Evolutionary conservation across 2,113 vertebrate species (phyloP).

Genomic region (Baryphthengus martii): DNA sequence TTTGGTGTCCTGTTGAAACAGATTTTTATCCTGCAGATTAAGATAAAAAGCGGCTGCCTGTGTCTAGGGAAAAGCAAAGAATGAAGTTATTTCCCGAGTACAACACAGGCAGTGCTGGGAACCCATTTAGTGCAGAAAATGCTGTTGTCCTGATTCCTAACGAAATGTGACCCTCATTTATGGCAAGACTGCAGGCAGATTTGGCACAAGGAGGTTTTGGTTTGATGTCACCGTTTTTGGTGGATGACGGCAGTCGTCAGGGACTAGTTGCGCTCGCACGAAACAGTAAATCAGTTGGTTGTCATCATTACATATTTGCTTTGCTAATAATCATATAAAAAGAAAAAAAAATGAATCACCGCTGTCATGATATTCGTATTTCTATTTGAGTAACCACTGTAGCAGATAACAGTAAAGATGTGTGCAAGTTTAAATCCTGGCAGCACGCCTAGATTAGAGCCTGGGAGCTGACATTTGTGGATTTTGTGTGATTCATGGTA

Average conservation of each 20-base stretch:
- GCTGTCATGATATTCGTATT: neutral
- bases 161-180: neutral
- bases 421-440: neutral
- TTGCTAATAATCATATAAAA: neutral
- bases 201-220: neutral
- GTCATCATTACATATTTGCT: neutral
- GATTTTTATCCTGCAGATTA: neutral
- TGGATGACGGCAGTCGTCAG: neutral
- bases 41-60: neutral
- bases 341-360: constrained; percentile 1
- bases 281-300: neutral
- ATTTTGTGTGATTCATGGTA: neutral
- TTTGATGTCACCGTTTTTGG: neutral
- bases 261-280: neutral
- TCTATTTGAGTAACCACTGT: neutral
- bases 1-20: neutral
- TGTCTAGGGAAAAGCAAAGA: neutral
- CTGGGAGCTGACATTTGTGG: neutral
- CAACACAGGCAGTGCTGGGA: neutral
- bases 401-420: neutral
- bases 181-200: neutral
- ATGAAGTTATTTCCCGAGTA: neutral
- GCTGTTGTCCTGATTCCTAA: neutral
- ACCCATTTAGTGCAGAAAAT: neutral
- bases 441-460: neutral